These are phyloP conservation scores for Anguilla rostrata DNA, from an alignment of 2,113 vertebrate genomes.

Conservation along the genomic window DNA sequence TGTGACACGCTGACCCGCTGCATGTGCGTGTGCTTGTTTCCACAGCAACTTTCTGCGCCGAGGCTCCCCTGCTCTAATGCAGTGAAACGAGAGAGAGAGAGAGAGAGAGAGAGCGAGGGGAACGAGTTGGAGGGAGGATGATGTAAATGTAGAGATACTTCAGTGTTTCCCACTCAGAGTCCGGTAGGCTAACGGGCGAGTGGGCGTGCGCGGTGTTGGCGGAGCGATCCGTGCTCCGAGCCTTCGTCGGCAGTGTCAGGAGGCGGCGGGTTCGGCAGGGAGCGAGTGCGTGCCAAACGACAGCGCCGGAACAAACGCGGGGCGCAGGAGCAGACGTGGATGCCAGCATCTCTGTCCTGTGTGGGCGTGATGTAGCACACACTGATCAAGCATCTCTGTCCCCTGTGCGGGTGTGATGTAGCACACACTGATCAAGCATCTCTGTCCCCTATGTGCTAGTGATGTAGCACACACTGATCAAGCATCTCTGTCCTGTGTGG, in stretches of 20 bases:
- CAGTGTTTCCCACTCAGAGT: background rate
- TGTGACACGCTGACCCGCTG: slow-evolving; percentile 70
- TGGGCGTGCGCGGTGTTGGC: background rate
- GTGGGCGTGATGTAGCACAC: too few species aligned
- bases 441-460: too few species aligned
- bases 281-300: background rate
- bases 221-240: background rate
- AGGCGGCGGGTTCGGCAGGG: background rate
- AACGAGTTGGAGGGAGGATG: slow-evolving; percentile 1
- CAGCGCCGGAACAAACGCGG: background rate
- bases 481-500: too few species aligned
- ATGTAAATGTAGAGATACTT: background rate
- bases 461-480: too few species aligned
- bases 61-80: slow-evolving; percentile 37
- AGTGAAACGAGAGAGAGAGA: slow-evolving; percentile 18
- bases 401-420: too few species aligned
- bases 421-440: too few species aligned
- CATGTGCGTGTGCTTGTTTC: slow-evolving; percentile 66
- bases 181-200: background rate
- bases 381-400: too few species aligned
- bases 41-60: slow-evolving; percentile 70
- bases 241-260: background rate
- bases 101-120: background rate
- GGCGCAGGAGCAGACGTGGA: background rate
- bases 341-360: too few species aligned